A percentile compares a stretch with the other conserved stretches of the same genome.
phyloP scores from a whole-genome alignment of 2,888 invertebrate species.

The Andrena fulva region DNA sequence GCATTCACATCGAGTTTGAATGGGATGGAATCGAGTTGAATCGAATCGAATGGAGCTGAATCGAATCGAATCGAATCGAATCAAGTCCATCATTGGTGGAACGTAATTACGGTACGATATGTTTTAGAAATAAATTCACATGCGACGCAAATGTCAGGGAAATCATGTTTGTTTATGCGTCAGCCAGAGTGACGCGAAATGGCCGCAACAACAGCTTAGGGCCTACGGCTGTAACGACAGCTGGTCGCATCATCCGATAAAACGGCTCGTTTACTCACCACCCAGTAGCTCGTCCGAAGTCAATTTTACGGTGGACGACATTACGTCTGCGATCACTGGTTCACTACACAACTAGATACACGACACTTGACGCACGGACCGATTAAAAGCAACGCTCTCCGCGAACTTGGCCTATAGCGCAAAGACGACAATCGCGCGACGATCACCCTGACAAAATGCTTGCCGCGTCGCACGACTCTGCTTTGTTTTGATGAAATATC shows the following conservation, averaged over 20 bases:
- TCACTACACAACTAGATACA: constrained; percentile 37
- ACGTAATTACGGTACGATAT: too few relatives aligned
- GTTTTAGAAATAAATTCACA: background rate
- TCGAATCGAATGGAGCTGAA: too few relatives aligned
- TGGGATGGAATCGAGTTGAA: too few relatives aligned
- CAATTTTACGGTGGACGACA: constrained; percentile 79
- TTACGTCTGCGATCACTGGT: constrained; percentile 48
- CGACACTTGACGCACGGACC: constrained; percentile 8
- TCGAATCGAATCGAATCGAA: background rate
- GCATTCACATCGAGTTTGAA: background rate
- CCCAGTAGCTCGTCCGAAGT: constrained; percentile 80
- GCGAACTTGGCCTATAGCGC: constrained; percentile 4
- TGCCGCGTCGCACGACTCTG: constrained; percentile 69
- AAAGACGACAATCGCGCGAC: constrained; percentile 71
- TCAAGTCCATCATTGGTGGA: background rate
- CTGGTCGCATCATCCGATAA: constrained; percentile 57
- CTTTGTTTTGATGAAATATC: constrained; percentile 83
- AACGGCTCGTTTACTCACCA: constrained; percentile 73
- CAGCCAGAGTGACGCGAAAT: constrained; percentile 75
- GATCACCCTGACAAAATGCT: constrained; percentile 77
- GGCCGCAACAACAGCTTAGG: constrained; percentile 70
- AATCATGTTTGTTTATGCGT: constrained; percentile 64
- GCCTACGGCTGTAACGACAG: constrained; percentile 69
- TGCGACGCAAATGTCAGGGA: constrained; percentile 42
- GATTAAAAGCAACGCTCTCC: constrained; percentile 20